Evolutionary conservation across 2,113 vertebrate species (phyloP).

Genomic region (Chaetops frenatus): DNA sequence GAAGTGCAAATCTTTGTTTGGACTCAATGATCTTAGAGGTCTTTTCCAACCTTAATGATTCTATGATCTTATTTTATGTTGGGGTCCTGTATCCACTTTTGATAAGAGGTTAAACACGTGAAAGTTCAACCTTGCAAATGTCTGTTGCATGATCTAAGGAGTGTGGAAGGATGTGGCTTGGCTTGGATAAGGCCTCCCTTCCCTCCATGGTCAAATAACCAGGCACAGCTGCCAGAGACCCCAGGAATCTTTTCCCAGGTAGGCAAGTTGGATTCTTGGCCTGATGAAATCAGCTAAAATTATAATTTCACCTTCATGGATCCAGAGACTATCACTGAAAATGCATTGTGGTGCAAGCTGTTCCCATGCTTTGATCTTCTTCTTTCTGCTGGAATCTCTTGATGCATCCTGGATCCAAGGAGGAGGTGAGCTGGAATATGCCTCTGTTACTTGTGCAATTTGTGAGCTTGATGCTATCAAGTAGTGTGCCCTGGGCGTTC

Average conservation of each 20-base stretch:
- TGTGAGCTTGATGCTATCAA: background rate
- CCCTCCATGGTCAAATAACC: background rate
- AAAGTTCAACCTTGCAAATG: background rate
- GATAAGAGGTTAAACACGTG: background rate
- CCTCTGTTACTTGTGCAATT: background rate
- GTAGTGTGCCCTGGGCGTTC: background rate
- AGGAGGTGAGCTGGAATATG: background rate
- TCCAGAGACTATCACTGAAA: background rate
- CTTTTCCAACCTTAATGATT: background rate
- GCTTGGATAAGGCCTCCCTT: background rate
- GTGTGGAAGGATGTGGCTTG: background rate
- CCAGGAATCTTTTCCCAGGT: background rate
- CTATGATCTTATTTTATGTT: background rate
- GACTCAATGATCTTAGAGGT: background rate
- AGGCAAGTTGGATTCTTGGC: background rate
- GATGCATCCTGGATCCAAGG: background rate
- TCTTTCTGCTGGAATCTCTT: background rate
- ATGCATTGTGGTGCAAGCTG: background rate
- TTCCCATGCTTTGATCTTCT: background rate
- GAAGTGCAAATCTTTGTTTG: background rate
- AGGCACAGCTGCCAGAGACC: background rate
- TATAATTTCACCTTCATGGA: background rate
- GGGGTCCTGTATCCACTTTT: background rate
- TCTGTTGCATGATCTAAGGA: background rate
- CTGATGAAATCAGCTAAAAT: background rate